These are phyloP conservation scores for Celastrina argiolus DNA, from an alignment of 2,888 invertebrate genomes.

Conservation along the genomic window DNA sequence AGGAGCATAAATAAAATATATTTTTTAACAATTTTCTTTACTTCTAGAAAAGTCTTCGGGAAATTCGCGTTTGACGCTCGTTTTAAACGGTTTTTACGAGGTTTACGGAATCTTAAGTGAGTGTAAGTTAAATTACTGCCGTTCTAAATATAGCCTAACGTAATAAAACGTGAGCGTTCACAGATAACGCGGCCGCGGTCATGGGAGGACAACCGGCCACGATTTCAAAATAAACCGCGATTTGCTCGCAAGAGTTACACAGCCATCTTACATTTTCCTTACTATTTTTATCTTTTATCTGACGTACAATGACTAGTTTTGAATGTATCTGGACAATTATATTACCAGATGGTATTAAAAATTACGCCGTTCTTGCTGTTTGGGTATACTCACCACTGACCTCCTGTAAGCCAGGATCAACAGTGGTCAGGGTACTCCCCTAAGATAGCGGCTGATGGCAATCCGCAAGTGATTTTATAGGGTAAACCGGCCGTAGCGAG, in stretches of 20 bases:
- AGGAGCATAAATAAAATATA: no score
- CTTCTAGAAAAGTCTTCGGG: neutral
- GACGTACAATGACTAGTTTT: neutral
- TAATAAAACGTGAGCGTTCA: neutral
- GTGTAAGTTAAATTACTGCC: neutral
- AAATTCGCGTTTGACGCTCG: neutral
- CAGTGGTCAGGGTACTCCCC: no score
- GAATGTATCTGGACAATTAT: no score
- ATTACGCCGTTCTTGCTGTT: no score
- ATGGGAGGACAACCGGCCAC: neutral
- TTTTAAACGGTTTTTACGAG: neutral
- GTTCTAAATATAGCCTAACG: neutral
- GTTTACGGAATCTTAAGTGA: neutral
- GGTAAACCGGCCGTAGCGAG: no score
- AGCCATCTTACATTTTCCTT: neutral
- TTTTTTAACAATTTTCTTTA: no score
- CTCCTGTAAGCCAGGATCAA: no score
- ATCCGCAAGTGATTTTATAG: no score
- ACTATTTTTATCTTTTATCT: no score
- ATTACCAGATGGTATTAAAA: no score
- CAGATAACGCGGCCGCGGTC: neutral
- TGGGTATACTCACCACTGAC: no score
- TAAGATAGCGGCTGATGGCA: no score
- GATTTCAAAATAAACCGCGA: neutral
- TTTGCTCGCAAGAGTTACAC: neutral